Conservation (phyloP, 2,113 vertebrate species). For the Corydoras sp. region DNA sequence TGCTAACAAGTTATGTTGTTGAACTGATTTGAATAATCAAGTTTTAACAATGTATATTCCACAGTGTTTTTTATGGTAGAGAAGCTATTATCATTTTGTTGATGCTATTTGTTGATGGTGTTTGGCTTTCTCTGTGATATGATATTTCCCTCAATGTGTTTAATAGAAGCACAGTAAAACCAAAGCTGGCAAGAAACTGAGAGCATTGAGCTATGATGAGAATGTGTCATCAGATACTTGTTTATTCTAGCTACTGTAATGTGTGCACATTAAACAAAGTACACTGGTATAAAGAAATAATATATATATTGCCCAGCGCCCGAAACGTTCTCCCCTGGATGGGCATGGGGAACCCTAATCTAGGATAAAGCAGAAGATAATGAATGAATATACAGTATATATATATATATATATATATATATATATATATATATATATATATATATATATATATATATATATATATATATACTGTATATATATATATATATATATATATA, state of each 20-base stretch:
- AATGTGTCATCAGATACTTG: not conserved
- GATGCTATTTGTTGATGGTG: constrained; percentile 1
- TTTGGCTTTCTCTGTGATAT: not conserved
- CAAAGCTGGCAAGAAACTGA: not conserved
- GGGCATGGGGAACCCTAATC: too few relatives aligned
- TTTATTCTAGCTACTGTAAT: not conserved
- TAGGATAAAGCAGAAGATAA: too few relatives aligned
- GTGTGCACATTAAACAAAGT: not conserved
- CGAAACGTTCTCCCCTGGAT: too few relatives aligned
- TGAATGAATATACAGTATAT: too few relatives aligned
- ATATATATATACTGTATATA: too few relatives aligned
- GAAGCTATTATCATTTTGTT: not conserved
- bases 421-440: too few relatives aligned
- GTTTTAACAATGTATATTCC: constrained; percentile 21
- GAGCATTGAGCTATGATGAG: not conserved
- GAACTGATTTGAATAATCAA: constrained; percentile 17
- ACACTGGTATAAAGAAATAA: not conserved
- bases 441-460: too few relatives aligned
- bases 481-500: too few relatives aligned
- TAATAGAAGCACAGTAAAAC: not conserved
- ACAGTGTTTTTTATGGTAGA: not conserved
- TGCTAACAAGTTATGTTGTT: constrained; percentile 16
- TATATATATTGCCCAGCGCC: too few relatives aligned
- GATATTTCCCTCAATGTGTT: not conserved
- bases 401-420: too few relatives aligned